Evolutionary conservation across 2,888 invertebrate genomes (phyloP).

Genomic region (Germaria angustata): DNA sequence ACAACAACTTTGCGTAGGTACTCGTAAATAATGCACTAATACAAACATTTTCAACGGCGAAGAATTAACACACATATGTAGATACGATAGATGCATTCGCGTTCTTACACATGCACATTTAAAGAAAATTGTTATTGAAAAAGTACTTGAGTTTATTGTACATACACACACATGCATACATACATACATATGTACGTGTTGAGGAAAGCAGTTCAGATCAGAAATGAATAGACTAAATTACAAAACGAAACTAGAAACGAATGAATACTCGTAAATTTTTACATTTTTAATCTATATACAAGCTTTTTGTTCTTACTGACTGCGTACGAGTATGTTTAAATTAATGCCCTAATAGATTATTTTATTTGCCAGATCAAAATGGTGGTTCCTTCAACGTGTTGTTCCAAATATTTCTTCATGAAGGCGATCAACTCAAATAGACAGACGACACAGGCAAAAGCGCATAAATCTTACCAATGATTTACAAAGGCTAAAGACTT

Average conservation of each 20-base stretch:
- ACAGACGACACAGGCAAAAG: conserved; percentile 41
- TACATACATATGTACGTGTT: too few relatives aligned
- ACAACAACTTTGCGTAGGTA: conserved; percentile 71
- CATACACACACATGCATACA: too few relatives aligned
- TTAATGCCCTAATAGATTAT: conserved; percentile 9
- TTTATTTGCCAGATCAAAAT: conserved; percentile 49
- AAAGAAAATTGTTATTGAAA: background rate
- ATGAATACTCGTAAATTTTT: background rate
- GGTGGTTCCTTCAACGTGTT: conserved; percentile 47
- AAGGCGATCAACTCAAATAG: conserved; percentile 41
- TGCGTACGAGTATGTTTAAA: background rate
- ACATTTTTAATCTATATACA: background rate
- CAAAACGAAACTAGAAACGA: background rate
- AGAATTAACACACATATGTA: background rate
- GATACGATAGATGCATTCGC: background rate
- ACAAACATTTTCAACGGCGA: background rate
- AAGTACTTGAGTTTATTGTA: conserved; percentile 18
- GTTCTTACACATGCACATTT: background rate
- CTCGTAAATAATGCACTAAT: conserved; percentile 37
- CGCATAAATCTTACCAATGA: conserved; percentile 48
- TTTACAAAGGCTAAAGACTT: conserved; percentile 5
- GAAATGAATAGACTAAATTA: background rate
- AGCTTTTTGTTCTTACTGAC: conserved; percentile 6
- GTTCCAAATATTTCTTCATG: conserved; percentile 28
- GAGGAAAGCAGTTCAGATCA: background rate